Percentiles rank a stretch among this genome's conserved stretches.
phyloP scores from a whole-genome alignment of 2,113 vertebrate species.

The Pseudorhombus dupliciocellatus region DNA sequence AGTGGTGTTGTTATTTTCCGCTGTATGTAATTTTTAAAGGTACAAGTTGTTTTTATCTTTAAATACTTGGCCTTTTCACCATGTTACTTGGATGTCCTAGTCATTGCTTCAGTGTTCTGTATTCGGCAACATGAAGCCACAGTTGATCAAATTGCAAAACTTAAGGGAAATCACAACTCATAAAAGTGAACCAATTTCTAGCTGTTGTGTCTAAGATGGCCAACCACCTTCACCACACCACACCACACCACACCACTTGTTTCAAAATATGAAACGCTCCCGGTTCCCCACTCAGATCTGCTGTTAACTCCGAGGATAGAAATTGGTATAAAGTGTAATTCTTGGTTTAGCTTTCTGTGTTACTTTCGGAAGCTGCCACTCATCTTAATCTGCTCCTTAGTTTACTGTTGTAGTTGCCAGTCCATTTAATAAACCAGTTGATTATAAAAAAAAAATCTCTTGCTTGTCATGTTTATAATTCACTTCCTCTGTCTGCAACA shows the following conservation, averaged over 20 bases:
- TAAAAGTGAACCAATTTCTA: not conserved
- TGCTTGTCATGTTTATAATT: constrained; percentile 23
- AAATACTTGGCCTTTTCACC: constrained; percentile 22
- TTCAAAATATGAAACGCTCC: constrained; percentile 22
- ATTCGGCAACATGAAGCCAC: constrained; percentile 20
- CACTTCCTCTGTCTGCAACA: not conserved
- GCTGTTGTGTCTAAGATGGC: constrained; percentile 29
- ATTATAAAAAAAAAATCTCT: constrained; percentile 59
- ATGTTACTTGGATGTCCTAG: constrained; percentile 43
- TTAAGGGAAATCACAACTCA: constrained; percentile 23
- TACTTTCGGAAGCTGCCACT: constrained; percentile 60
- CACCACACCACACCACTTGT: constrained; percentile 9
- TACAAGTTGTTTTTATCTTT: constrained; percentile 1
- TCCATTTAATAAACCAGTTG: constrained; percentile 78
- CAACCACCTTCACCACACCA: constrained; percentile 9
- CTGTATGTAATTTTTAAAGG: constrained; percentile 21
- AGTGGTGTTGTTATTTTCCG: constrained; percentile 45
- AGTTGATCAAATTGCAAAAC: constrained; percentile 31
- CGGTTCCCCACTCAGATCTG: constrained; percentile 16
- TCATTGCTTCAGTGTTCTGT: constrained; percentile 50
- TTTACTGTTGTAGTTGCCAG: constrained; percentile 74
- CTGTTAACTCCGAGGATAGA: constrained; percentile 33
- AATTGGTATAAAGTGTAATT: constrained; percentile 58
- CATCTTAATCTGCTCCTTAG: constrained; percentile 71
- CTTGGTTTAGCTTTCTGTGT: constrained; percentile 60